Evolutionary conservation across 2,113 vertebrate species (phyloP).

Genomic region (Cyprinodon tularosa): DNA sequence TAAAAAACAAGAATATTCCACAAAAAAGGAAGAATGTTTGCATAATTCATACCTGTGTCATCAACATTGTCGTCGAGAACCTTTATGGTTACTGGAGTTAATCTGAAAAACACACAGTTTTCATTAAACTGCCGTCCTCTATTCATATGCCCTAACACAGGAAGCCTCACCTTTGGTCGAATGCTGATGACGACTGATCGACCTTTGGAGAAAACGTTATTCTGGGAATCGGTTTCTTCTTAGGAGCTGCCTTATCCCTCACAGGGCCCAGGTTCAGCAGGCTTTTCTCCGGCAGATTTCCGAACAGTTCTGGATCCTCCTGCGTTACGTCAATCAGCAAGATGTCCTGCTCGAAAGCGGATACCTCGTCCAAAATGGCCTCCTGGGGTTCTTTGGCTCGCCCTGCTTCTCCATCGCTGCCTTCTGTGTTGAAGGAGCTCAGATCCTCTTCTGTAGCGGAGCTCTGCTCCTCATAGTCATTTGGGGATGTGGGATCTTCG

Average conservation of each 20-base stretch:
- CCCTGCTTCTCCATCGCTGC: neutral
- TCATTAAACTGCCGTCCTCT: neutral
- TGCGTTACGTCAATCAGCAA: constrained; percentile 87
- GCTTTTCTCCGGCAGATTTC: constrained; percentile 57
- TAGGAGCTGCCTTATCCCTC: constrained; percentile 18
- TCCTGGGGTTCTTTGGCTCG: neutral
- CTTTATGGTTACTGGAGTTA: constrained; percentile 5
- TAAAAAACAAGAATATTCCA: neutral
- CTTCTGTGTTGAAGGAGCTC: neutral
- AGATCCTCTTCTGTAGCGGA: neutral
- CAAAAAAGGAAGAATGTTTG: neutral
- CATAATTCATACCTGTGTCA: constrained; percentile 38
- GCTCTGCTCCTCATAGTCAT: neutral
- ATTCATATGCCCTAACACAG: neutral
- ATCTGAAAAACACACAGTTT: constrained; percentile 52
- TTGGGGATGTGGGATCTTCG: neutral
- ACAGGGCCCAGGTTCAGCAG: constrained; percentile 48
- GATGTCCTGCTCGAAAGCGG: constrained; percentile 87
- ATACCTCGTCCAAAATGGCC: constrained; percentile 77
- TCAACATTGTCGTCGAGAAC: neutral
- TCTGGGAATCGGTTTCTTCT: neutral
- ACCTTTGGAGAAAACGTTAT: neutral
- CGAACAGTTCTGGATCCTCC: constrained; percentile 91
- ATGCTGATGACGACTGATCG: neutral
- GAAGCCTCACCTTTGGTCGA: constrained; percentile 39